Evolutionary conservation across 2,888 invertebrate genomes (phyloP), one percentile per base, ranked within the genome.

Genomic region (Argynnis bischoffii): DNA sequence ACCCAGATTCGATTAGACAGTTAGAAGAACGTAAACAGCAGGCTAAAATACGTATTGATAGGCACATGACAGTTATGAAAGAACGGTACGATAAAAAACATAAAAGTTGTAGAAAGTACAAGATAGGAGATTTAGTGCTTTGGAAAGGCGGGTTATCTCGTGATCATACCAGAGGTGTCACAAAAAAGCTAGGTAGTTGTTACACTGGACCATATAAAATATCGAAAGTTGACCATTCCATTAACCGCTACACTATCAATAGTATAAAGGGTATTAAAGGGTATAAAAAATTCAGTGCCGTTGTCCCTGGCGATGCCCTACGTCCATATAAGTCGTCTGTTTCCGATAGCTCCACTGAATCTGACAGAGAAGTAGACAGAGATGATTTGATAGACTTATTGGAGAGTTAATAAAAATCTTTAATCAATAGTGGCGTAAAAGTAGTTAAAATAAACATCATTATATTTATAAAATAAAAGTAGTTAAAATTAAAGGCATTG

Each of bases 331-430:
- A 51, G 11, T 16, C 53, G 67, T 67, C 41, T 68, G 57, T 51
- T 56, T 71, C 18, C 59, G 64, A 46, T 26, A 31, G 18, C 18
- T 31, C 15, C 11, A 26, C 26, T 31, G 31, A 31, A 31, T 65
- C 67, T 51, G 75, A 74, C 15, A 68, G 59, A 6, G 72, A 73
- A 50, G 51, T 74, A 55, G 74, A 74, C 46, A 64, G 73, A 3
- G 72, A 74, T 55, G 74, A 75, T 55, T 18, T 18, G 18, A 18
- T 18, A 18, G 18, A 18, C 2, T 18, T 18, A 18, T 18, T 18
- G 18, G 18, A 18, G 18, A 18, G 18, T 18, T 18, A 18, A 18
- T 18, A 18, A 18, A 18, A 18, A 18, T 18, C 18, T 18, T 18
- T 18, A 18, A 18, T 18, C 18, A 18, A 18, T 18, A 18, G 18